Percentiles rank a stretch among this genome's conserved stretches.
phyloP scores from a whole-genome alignment of 2,113 vertebrate species.

The Zosterops pallidus region DNA sequence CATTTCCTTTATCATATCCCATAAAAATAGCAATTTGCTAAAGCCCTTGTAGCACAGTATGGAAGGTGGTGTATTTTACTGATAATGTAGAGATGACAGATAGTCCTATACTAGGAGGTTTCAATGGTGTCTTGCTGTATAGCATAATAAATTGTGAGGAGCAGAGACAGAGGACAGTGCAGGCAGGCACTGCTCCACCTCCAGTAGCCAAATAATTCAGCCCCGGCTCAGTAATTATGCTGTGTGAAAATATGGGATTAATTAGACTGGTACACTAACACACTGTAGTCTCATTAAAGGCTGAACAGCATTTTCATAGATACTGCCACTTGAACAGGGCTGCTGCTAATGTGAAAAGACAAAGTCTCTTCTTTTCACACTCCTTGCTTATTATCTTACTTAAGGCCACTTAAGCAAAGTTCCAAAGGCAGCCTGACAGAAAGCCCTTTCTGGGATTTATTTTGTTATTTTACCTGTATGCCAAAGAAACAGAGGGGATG shows the following conservation, averaged over 20 bases:
- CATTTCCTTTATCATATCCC: conserved; percentile 95
- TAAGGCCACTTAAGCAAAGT: conserved; percentile 86
- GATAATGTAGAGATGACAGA: conserved; percentile 96
- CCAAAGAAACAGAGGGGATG: neutral
- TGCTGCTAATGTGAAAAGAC: conserved; percentile 86
- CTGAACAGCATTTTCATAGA: conserved; percentile 82
- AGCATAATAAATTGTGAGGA: conserved; percentile 80
- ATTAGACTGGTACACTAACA: conserved; percentile 88
- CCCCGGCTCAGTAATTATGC: conserved; percentile 85
- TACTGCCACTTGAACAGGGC: conserved; percentile 81
- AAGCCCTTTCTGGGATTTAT: conserved; percentile 66
- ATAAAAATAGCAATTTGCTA: conserved; percentile 97
- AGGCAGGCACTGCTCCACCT: conserved; percentile 73
- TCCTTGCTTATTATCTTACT: conserved; percentile 87
- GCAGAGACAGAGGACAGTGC: conserved; percentile 76
- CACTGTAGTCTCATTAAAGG: conserved; percentile 88
- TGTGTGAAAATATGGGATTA: conserved; percentile 92
- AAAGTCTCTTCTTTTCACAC: conserved; percentile 84
- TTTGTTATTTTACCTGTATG: conserved; percentile 72
- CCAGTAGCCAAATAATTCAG: conserved; percentile 80
- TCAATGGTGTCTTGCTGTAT: conserved; percentile 79
- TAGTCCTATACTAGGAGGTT: conserved; percentile 89
- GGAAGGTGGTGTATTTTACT: conserved; percentile 91
- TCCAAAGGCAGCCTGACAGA: conserved; percentile 76
- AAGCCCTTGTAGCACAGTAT: conserved; percentile 92